Base-by-base conservation (phyloP, 2,888 invertebrate genomes). In the Melanargia galathea region DNA sequence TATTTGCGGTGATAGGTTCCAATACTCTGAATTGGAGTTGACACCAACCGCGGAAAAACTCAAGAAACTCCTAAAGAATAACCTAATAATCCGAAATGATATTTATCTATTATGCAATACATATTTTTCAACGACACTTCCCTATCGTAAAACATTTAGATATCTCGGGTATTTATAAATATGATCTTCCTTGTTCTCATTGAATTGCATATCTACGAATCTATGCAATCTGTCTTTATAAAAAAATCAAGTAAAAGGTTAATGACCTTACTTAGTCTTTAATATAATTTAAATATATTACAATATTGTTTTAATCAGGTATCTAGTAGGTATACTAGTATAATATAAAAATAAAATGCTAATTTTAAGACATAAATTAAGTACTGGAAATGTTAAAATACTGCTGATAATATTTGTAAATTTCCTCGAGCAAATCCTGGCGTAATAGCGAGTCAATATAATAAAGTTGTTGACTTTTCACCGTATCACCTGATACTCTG, bases 401-500 rank as follows among this genome's bases (percentile, higher is more conserved):
- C 24, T 26, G 24, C 24, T 26, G 5, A 26, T 5, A 26, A 26
- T 30, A 11, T 40, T 16, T 40, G 6, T 16, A 18, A 16, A 51
- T 30, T 51, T 13, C 4, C 4, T 33, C 18, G 38, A 59, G 38
- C 35, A 59, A 38, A 35, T 20, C 57, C 43, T 13, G 22, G 13
- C 11, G 13, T n/a, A 33, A 26, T 26, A 18, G 26, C 16, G 8
- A 7, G 33, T 51, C 40, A 40, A 59, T 59, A 51, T 59, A 49
- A 59, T 59, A 51, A 59, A 43, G 48, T 35, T 49, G 49, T 59
- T 26, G 59, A 59, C 40, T 40, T 59, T 59, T 59, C 59, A 26
- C 57, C 52, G 59, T 58, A 64, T 61, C 66, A 66, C 66, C 61
- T 61, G 66, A 66, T 66, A 56, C 63, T 59, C 75, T 75, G 76